Conservation (phyloP, 2,113 vertebrate species). For the Neotoma lepida region DNA sequence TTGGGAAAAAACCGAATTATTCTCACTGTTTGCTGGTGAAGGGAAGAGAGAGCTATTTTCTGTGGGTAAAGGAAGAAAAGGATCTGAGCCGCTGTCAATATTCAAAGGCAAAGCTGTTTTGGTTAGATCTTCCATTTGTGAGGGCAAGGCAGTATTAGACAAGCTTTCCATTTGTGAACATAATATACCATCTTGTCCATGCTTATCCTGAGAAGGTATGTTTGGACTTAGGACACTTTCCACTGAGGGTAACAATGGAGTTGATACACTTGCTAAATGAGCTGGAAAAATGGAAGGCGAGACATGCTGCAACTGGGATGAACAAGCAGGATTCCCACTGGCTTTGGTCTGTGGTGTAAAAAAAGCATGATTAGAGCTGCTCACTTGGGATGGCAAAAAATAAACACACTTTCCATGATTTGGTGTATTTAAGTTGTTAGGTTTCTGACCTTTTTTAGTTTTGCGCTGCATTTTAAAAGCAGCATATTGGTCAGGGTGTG, state of each 20-base stretch:
- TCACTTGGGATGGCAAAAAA: constrained; percentile 81
- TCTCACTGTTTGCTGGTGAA: constrained; percentile 84
- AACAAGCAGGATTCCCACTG: constrained; percentile 79
- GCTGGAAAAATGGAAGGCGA: constrained; percentile 86
- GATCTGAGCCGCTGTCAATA: constrained; percentile 85
- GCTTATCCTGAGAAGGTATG: constrained; percentile 86
- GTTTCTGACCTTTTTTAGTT: constrained; percentile 87
- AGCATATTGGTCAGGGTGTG: constrained; percentile 93
- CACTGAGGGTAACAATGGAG: constrained; percentile 88
- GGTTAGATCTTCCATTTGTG: constrained; percentile 86
- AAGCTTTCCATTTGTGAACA: constrained; percentile 85
- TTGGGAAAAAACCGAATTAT: constrained; percentile 87
- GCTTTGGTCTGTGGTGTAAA: constrained; percentile 87
- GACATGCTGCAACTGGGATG: constrained; percentile 83
- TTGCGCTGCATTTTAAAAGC: constrained; percentile 91
- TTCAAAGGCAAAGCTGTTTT: constrained; percentile 88
- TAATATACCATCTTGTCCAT: constrained; percentile 82
- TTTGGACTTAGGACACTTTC: constrained; percentile 84
- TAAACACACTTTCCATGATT: constrained; percentile 84
- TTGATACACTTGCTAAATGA: constrained; percentile 88
- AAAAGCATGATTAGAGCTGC: constrained; percentile 77
- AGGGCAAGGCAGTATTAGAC: constrained; percentile 83
- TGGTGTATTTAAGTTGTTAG: constrained; percentile 73
- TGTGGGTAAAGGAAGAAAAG: constrained; percentile 87
- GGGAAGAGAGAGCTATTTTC: constrained; percentile 86